A percentile compares a stretch with the other conserved stretches of the same genome.
These are phyloP conservation scores for Rhodophaea formosa DNA, from an alignment of 2,888 invertebrate species.

Conservation along the genomic window DNA sequence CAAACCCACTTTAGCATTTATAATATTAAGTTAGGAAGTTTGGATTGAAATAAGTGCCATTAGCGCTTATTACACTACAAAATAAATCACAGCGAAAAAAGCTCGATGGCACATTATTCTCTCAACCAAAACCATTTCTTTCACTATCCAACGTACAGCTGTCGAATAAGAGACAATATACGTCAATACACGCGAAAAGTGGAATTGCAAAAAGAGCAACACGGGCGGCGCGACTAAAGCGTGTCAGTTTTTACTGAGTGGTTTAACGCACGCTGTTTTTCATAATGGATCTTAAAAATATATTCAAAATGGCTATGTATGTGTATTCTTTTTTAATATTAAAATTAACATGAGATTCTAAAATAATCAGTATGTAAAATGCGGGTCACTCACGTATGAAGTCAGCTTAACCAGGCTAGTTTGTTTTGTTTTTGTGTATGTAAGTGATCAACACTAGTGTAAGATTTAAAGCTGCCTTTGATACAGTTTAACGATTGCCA, in stretches of 20 bases:
- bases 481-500: too few relatives aligned
- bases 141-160: conserved; percentile 5
- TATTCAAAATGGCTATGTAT: not conserved
- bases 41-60: not conserved
- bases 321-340: too few relatives aligned
- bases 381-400: too few relatives aligned
- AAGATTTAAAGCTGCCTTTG: too few relatives aligned
- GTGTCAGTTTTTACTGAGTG: not conserved
- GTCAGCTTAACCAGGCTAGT: too few relatives aligned
- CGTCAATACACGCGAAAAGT: conserved; percentile 7
- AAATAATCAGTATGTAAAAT: too few relatives aligned
- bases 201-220: not conserved
- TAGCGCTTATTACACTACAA: not conserved
- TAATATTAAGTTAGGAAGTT: too few relatives aligned
- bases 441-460: too few relatives aligned
- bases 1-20: too few relatives aligned
- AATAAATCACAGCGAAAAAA: not conserved
- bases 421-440: too few relatives aligned
- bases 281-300: not conserved
- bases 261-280: not conserved
- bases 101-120: not conserved
- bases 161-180: conserved; percentile 13
- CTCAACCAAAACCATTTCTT: conserved; percentile 4
- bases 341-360: too few relatives aligned
- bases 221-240: not conserved